Conservation (phyloP, 2,113 vertebrate genomes). For the Chloebia gouldiae region DNA sequence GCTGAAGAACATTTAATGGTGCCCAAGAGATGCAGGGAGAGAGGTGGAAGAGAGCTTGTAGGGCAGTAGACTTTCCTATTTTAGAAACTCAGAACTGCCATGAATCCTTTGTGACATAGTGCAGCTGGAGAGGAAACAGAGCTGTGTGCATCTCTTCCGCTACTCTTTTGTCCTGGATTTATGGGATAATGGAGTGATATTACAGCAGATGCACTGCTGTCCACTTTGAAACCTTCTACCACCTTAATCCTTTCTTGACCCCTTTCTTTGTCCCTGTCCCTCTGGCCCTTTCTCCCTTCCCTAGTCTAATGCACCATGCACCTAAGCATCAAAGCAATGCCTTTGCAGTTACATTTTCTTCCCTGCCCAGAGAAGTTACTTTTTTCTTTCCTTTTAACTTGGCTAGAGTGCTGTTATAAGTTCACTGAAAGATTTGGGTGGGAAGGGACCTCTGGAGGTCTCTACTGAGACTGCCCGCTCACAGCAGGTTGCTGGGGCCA, state of each 20-base stretch:
- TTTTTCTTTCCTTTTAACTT: not conserved
- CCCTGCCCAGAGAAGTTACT: not conserved
- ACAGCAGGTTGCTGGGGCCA: not conserved
- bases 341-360: not conserved
- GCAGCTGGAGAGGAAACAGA: not conserved
- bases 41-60: not conserved
- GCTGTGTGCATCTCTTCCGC: not conserved
- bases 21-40: not conserved
- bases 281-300: not conserved
- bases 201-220: not conserved
- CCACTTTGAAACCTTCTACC: not conserved
- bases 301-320: not conserved
- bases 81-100: not conserved
- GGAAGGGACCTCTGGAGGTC: not conserved
- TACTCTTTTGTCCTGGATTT: not conserved
- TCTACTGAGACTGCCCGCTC: not conserved
- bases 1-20: not conserved
- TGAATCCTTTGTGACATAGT: not conserved
- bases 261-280: not conserved
- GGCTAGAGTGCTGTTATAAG: not conserved
- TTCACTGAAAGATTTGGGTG: not conserved
- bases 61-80: not conserved
- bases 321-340: not conserved
- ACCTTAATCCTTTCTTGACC: not conserved
- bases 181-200: rapidly evolving